Base-by-base conservation (phyloP, 1,140 invertebrate genomes). In the Centruroides vittatus region DNA sequence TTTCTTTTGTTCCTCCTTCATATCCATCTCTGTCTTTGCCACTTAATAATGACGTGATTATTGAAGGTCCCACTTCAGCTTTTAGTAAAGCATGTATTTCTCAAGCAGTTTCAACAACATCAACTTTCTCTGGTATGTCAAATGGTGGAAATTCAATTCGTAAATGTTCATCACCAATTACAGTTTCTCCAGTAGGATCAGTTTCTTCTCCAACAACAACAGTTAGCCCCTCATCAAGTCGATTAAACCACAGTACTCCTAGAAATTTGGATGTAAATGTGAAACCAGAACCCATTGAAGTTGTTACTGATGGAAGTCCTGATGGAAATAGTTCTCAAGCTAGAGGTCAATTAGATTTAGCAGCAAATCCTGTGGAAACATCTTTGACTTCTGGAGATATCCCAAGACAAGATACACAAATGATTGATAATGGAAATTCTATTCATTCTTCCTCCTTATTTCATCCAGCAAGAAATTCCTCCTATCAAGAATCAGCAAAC, bases 281-380 rank as follows among this genome's bases (percentile, higher is more conserved):
- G 12, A 63, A 63, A 49, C 58, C 62, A 5, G 62, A 63, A 46
- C 62, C 62, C 11, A 36, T 58, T n/a, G 62, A 63, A 35, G 35
- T 62, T 47, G 6, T 46, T 9, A 55, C 60, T 41, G 62, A 63
- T 60, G 62, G 60, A 34, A 63, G 62, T 34, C 62, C 59, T 41
- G 60, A 49, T 54, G 58, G 62, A 34, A 59, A 52, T 52, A 49
- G 57, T 47, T 58, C 57, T 11, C 62, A 58, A 35, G 60, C 62
- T 4, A 63, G 62, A 51, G 60, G 58, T 46, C 59, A 60, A 58
- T 58, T 60, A 49, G 46, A 60, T n/a, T 53, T 55, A 34, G 55
- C 62, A 12, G 58, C 53, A 23, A 57, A 63, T 53, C 55, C 60
- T 49, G 62, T 63, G 13, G 62, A 57, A 57, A 60, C 62, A n/a